Base-by-base conservation (phyloP, 1,140 invertebrate genomes). In the Bursaphelenchus mucronatus region DNA sequence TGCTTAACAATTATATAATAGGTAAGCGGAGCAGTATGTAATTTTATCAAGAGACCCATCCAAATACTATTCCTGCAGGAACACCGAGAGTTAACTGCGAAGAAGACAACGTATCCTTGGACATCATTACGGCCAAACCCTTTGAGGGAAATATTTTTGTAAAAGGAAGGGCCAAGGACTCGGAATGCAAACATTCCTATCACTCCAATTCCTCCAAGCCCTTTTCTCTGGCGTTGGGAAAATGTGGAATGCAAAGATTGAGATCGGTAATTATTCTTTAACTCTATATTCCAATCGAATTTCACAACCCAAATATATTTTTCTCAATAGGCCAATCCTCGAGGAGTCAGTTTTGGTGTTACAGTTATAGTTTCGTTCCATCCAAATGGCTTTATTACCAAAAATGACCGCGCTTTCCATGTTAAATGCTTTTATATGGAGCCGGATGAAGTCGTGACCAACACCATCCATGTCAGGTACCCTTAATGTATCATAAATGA, bases 361-460 rank as follows among this genome's bases (percentile, higher is more conserved):
- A 79, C 78, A 15, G 71, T 79, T 9, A 72, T 79, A 39, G 78
- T 79, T 8, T 71, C 70, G 13, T 79, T 79, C 61, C 76, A 79
- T 64, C 75, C 78, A 3, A 69, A 64, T 21, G 78, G 78, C 11
- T 79, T 79, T 53, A 79, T 79, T 47, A 79, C 76, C 19, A 80
- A 79, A 55, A 75, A 80, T 52, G 76, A 79, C 56, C 59, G 78
- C 4, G 76, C 76, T 9, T 79, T 81, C 61, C 69, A 74, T 54
- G 56, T 79, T 30, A 72, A 62, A 15, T 79, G 76, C 44, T 79
- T 79, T 56, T 79, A 79, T 57, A 76, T 76, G 64, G 76, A 79
- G 58, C 78, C 76, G 9, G 76, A 79, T 56, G 76, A 79, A 63
- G 69, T 81, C 50, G 76, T 79, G 30, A 80, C 76, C 9, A 76